These are phyloP conservation scores for Lagopus leucura DNA, from an alignment of 2,113 vertebrate species.

Conservation along the genomic window DNA sequence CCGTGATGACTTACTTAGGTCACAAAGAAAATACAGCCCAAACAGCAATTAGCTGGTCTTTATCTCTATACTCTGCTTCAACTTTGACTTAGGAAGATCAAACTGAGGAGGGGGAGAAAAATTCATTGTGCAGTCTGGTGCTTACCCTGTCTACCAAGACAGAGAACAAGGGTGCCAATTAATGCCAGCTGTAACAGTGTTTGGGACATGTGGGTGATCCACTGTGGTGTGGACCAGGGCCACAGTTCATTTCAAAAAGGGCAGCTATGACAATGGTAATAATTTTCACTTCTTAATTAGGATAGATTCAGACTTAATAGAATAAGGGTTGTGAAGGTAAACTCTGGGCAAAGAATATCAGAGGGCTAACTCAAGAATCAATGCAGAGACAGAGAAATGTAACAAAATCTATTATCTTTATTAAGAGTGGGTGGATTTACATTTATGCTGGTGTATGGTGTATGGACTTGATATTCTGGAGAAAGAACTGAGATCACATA, in stretches of 20 bases:
- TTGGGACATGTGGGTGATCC: not conserved
- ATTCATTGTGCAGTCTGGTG: not conserved
- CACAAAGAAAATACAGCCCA: not conserved
- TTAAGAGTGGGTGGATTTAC: not conserved
- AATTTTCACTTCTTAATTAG: not conserved
- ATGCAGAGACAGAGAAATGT: not conserved
- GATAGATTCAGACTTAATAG: not conserved
- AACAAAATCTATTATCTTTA: not conserved
- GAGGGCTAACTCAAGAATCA: not conserved
- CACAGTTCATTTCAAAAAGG: not conserved
- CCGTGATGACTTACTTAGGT: not conserved
- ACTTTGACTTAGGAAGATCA: not conserved
- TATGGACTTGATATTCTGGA: not conserved
- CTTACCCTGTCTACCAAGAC: not conserved
- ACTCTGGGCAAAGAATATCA: not conserved
- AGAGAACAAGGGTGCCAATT: not conserved
- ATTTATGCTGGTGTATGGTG: not conserved
- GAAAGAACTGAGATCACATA: not conserved
- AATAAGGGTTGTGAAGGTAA: not conserved
- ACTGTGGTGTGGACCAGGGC: not conserved
- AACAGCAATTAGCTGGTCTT: not conserved
- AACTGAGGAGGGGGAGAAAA: conserved; percentile 8
- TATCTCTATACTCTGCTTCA: conserved; percentile 7
- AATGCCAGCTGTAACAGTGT: not conserved
- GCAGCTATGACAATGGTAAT: not conserved